Evolutionary conservation across 2,797 vertebrate species (phyloP).

Genomic region (Sternarchorhynchus goeldii): DNA sequence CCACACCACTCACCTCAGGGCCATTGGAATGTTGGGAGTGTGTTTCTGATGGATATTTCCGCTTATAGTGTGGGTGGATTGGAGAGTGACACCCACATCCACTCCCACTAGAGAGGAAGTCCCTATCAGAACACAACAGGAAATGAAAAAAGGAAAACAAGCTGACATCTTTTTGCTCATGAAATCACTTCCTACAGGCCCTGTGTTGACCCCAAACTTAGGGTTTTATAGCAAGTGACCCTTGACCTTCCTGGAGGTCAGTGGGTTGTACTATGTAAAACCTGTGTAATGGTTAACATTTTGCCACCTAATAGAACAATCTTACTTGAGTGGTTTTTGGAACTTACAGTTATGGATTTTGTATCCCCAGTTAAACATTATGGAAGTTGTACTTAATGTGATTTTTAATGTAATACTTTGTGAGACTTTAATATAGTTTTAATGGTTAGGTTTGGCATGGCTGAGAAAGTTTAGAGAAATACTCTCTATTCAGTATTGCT

Average conservation of each 20-base stretch:
- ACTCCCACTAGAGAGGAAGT: slow-evolving; percentile 78
- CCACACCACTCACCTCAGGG: slow-evolving; percentile 25
- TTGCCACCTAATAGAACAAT: no score
- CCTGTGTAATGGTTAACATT: not conserved
- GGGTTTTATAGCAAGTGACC: slow-evolving; percentile 47
- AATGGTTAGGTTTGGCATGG: no score
- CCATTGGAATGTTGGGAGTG: slow-evolving; percentile 19
- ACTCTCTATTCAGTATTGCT: no score
- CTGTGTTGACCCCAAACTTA: slow-evolving; percentile 54
- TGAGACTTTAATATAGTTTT: no score
- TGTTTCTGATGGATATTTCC: slow-evolving; percentile 72
- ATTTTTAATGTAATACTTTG: no score
- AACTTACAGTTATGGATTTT: no score
- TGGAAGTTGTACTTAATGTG: no score
- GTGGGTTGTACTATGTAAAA: not conserved
- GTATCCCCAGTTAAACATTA: no score
- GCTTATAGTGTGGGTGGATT: slow-evolving; percentile 58
- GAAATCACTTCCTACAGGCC: slow-evolving; percentile 81
- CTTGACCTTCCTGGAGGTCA: slow-evolving; percentile 19
- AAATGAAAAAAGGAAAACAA: slow-evolving; percentile 70
- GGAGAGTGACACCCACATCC: slow-evolving; percentile 77
- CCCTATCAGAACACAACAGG: slow-evolving; percentile 84
- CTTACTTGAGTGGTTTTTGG: no score
- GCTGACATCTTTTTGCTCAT: slow-evolving; percentile 79
- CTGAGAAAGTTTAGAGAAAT: no score